These are phyloP conservation scores for Drosophila mayaguana DNA, from an alignment of 2,888 invertebrate species.

Conservation along the genomic window DNA sequence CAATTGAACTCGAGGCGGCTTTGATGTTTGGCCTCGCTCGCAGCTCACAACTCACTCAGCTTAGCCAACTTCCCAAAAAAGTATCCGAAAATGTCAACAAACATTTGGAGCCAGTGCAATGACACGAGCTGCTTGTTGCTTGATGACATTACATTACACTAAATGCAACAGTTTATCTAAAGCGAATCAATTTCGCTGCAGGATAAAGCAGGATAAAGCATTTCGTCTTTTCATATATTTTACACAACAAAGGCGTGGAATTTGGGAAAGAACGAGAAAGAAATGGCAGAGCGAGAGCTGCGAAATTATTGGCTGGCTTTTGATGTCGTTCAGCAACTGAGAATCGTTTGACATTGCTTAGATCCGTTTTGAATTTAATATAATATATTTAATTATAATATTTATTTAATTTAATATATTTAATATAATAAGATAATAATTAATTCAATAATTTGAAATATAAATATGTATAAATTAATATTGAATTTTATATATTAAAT, in stretches of 20 bases:
- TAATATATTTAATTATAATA: no score
- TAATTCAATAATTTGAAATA: no score
- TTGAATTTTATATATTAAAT: no score
- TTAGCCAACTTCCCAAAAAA: constrained; percentile 17
- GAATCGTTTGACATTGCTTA: not conserved
- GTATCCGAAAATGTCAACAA: constrained; percentile 17
- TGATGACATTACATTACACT: constrained; percentile 7
- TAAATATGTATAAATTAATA: no score
- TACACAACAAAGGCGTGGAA: not conserved
- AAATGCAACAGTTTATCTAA: not conserved
- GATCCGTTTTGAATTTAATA: not conserved
- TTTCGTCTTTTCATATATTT: not conserved
- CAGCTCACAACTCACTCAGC: not conserved
- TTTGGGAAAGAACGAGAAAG: not conserved
- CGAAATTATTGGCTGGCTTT: not conserved
- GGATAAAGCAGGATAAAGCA: constrained; percentile 1
- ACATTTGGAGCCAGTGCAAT: constrained; percentile 27
- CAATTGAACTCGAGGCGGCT: constrained; percentile 46
- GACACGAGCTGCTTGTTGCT: constrained; percentile 22
- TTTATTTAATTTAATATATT: no score
- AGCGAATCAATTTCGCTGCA: not conserved
- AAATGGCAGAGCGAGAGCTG: not conserved
- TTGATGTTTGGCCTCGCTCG: constrained; percentile 33
- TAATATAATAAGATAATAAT: no score
- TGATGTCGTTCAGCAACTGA: not conserved